Evolutionary conservation across 2,888 invertebrate species (phyloP), one percentile per base, ranked within the genome.

Genomic region (Chrysotoxum bicinctum): DNA sequence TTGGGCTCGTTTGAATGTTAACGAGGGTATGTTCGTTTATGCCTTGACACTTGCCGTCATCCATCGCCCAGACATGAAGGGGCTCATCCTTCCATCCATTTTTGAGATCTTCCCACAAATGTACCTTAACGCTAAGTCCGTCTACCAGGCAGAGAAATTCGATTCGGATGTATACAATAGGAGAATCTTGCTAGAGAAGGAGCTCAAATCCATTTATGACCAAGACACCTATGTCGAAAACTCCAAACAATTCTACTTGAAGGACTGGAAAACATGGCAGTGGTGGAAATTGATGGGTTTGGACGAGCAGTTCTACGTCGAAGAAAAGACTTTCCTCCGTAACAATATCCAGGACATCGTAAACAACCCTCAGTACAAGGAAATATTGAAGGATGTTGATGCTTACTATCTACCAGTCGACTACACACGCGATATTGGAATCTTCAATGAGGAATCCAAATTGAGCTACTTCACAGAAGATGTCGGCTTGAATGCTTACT

Each of bases 41-140:
- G 94, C 95, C 12, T 91, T 95, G 87, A 94, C 94, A 62, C 93
- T 94, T 81, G 95, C 96, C 80, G 93, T 95, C 62, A 93, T 95
- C 90, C 95, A 96, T 90, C 94, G 95, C 62, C 90, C 91, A 7
- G 96, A 96, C 89, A 94, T 94, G 90, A 92, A 93, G 78, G 95
- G 95, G 60, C 92, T 96, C 87, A 93, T 94, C 56, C 90, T 96
- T 23, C 96, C 96, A 26, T 94, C 96, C 30, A 94, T 94, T 50
- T 96, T 96, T 90, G 97, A 97, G 92, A 94, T 96, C 90, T 94
- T 94, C 92, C 97, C 97, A 3, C 94, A 95, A 91, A 94, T 94
- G 92, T 96, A 96, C 93, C 94, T 96, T 90, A 95, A 95, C 92
- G 92, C 94, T 88, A 94, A 95, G 89, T 93, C 95, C 88, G 94